phyloP scores from a whole-genome alignment of 1,140 invertebrate species.

The Diuraphis noxia region DNA sequence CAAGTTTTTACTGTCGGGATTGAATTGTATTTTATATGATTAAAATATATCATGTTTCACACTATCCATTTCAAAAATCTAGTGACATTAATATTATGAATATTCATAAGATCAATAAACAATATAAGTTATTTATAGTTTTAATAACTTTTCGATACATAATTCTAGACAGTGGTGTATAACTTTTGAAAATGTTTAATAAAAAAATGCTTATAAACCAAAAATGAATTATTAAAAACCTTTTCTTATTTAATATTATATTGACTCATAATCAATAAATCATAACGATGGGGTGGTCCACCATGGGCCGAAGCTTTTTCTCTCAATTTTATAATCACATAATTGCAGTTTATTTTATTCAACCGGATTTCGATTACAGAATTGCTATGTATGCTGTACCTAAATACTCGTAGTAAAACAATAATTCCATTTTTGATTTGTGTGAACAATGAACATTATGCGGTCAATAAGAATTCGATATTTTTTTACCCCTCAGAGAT shows the following conservation, averaged over 20 bases:
- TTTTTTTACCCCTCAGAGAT: neutral
- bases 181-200: neutral
- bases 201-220: neutral
- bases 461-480: neutral
- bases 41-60: neutral
- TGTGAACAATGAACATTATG: neutral
- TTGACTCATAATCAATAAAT: neutral
- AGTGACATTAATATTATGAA: neutral
- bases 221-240: neutral
- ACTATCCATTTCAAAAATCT: neutral
- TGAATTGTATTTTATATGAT: neutral
- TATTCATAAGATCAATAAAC: neutral
- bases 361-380: neutral
- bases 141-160: neutral
- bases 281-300: neutral
- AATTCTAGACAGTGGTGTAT: too few relatives aligned
- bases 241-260: neutral
- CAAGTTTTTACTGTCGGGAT: neutral
- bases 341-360: neutral
- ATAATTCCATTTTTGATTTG: neutral
- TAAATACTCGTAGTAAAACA: too few relatives aligned
- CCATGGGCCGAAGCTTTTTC: neutral
- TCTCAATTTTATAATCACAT: neutral
- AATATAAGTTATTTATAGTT: neutral
- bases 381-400: too few relatives aligned